Percentiles rank a stretch among this genome's conserved stretches.
Evolutionary conservation across 2,888 invertebrate species (phyloP).

Genomic region (Drosophila kambysellisi): DNA sequence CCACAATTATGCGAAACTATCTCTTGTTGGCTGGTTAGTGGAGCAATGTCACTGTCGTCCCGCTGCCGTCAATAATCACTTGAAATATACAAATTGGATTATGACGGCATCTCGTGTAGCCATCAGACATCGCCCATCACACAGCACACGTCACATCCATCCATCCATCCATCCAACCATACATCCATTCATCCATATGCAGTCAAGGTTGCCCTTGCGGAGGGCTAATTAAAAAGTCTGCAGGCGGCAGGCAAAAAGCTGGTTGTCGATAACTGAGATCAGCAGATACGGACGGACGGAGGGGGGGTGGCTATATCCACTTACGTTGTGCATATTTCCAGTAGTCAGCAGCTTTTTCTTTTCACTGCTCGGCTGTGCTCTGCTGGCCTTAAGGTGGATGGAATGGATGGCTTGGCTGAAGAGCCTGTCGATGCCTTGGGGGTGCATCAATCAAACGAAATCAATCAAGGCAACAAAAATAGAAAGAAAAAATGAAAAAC

Average conservation of each 20-base stretch:
- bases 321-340: slow-evolving; percentile 41
- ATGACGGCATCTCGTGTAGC: slow-evolving; percentile 1
- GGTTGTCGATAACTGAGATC: slow-evolving; percentile 26
- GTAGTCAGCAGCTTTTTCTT: slow-evolving; percentile 47
- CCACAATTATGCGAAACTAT: slow-evolving; percentile 13
- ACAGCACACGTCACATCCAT: too few species aligned
- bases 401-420: slow-evolving; percentile 26
- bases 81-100: slow-evolving; percentile 39
- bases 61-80: slow-evolving; percentile 33
- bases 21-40: neutral
- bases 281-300: neutral
- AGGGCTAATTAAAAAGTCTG: slow-evolving; percentile 55
- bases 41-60: slow-evolving; percentile 54
- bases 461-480: slow-evolving; percentile 49
- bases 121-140: neutral
- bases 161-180: neutral
- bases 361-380: neutral
- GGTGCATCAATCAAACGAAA: slow-evolving; percentile 55
- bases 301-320: slow-evolving; percentile 24
- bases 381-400: slow-evolving; percentile 41
- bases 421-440: slow-evolving; percentile 14
- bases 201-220: slow-evolving; percentile 27
- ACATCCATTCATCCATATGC: too few species aligned
- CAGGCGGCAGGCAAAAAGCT: slow-evolving; percentile 36
- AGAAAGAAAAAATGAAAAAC: slow-evolving; percentile 17